phyloP scores from a whole-genome alignment of 2,113 vertebrate genomes.

The Erythrocercus mccallii region DNA sequence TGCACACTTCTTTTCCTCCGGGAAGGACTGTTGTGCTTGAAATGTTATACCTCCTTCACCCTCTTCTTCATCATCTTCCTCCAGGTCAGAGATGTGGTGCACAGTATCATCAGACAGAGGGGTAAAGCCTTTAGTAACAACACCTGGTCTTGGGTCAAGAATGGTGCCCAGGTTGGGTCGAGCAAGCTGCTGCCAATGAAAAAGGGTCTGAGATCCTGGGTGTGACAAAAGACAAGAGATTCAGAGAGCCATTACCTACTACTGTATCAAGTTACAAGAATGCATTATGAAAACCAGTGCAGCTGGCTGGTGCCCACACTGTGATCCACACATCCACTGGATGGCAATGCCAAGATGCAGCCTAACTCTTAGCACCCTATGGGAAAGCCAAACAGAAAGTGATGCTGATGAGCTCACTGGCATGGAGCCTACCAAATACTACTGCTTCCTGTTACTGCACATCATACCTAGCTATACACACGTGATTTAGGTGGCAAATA shows the following conservation, averaged over 20 bases:
- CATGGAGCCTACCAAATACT: not conserved
- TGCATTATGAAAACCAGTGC: not conserved
- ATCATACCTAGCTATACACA: not conserved
- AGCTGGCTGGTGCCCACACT: not conserved
- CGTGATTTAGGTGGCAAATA: not conserved
- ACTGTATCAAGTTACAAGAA: not conserved
- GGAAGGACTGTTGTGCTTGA: conserved; percentile 75
- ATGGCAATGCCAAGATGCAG: not conserved
- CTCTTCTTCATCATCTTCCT: conserved; percentile 88
- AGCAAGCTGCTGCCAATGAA: conserved; percentile 98
- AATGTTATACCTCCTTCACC: conserved; percentile 86
- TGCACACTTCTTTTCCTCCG: conserved; percentile 65
- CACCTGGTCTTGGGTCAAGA: conserved; percentile 91
- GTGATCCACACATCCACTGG: not conserved
- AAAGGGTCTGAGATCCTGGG: conserved; percentile 93
- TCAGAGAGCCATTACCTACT: not conserved
- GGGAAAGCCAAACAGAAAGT: not conserved
- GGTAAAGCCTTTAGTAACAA: conserved; percentile 94
- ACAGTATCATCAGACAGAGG: conserved; percentile 78
- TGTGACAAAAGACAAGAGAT: not conserved
- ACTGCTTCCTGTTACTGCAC: not conserved
- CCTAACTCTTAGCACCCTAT: not conserved
- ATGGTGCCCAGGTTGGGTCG: conserved; percentile 93
- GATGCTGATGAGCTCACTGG: not conserved
- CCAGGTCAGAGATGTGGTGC: conserved; percentile 88